Base-by-base conservation (phyloP, 2,888 invertebrate genomes). In the Acronicta leporina region DNA sequence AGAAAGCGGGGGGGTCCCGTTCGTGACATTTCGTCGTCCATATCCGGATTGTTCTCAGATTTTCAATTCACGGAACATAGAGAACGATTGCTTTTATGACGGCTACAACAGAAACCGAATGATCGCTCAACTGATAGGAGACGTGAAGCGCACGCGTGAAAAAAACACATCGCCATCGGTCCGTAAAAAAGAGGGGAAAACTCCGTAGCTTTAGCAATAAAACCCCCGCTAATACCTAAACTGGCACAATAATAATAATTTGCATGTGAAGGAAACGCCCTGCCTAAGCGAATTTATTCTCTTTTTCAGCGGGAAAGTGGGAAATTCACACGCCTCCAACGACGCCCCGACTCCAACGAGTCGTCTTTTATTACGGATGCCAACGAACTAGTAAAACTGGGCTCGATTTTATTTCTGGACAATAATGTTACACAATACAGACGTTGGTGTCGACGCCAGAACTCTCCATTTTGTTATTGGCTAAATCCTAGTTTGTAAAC, bases 211-310 rank as follows among this genome's bases (percentile, higher is more conserved):
- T 75, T 72, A 60, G 79, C 80, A 79, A 84, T 86, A 86, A 85
- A 86, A 85, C 77, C 81, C 80, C 79, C 82, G 82, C 85, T 88
- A 88, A 89, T 88, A 85, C 86, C 77, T 77, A 65, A 82, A 82
- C 83, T 80, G 84, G 86, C 85, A 85, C 87, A 87, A 89, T 88
- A 88, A 89, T 87, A 87, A 89, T 88, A 87, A 89, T 89, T 88
- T 88, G 89, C 88, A 88, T 88, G 85, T 86, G 86, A 82, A 86
- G 82, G 80, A 84, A 86, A 84, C 82, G 85, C 84, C 81, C 75
- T 65, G 79, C 76, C 76, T 77, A 70, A 80, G 79, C 81, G 79
- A 81, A 85, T 86, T 86, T 85, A 86, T 86, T 80, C 79, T 68
- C 73, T 79, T 81, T 82, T 81, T 73, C 63, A 56, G 64, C 61